phyloP scores from a whole-genome alignment of 2,113 vertebrate genomes.

The Nanger granti region DNA sequence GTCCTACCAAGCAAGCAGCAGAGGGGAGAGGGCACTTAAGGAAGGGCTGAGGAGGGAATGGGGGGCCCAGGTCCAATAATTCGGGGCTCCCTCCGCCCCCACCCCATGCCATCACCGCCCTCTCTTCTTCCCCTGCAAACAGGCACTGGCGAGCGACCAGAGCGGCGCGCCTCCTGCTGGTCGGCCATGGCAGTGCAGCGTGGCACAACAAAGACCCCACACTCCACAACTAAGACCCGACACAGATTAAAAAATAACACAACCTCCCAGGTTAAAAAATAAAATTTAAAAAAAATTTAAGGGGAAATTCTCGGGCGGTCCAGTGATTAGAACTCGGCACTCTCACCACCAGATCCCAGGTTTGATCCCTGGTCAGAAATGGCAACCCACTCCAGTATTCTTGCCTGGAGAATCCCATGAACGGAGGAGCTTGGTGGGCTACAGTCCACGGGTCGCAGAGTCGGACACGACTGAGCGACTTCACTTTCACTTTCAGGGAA shows the following conservation, averaged over 20 bases:
- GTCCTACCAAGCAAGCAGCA: not conserved
- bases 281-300: not conserved
- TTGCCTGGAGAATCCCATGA: too few species aligned
- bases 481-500: not conserved
- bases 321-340: not conserved
- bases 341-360: not conserved
- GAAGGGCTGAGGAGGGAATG: not conserved
- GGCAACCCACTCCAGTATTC: too few species aligned
- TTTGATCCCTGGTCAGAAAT: not conserved
- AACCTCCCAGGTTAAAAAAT: not conserved
- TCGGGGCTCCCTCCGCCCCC: not conserved
- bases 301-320: not conserved
- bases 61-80: not conserved
- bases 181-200: conserved; percentile 81
- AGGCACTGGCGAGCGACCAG: conserved; percentile 78
- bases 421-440: too few species aligned
- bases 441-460: too few species aligned
- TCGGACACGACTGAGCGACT: too few species aligned
- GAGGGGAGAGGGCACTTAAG: not conserved
- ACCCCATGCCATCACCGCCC: fast-evolving
- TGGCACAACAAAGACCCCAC: not conserved
- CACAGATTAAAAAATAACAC: not conserved
- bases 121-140: conserved; percentile 65
- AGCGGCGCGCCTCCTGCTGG: conserved; percentile 80
- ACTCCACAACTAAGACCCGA: not conserved